A percentile compares a stretch with the other conserved stretches of the same genome.
Conservation (phyloP, 2,113 vertebrate genomes). For the Dasyornis broadbenti region DNA sequence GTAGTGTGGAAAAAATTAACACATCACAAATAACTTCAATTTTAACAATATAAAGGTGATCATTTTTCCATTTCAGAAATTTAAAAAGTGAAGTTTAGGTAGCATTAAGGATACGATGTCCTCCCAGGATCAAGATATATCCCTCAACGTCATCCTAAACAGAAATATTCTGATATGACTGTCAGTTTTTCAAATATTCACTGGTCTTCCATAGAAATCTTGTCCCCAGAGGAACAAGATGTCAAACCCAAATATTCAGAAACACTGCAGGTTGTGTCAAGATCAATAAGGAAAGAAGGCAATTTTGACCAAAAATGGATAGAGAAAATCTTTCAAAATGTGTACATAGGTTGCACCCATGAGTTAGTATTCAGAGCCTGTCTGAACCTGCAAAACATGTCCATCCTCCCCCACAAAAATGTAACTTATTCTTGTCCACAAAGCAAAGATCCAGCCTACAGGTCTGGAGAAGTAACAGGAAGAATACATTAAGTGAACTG, state of each 20-base stretch:
- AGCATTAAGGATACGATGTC: neutral
- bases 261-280: neutral
- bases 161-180: neutral
- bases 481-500: neutral
- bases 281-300: neutral
- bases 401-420: slow-evolving; percentile 43
- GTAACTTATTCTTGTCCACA: slow-evolving; percentile 26
- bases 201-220: neutral
- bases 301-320: neutral
- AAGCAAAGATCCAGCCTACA: neutral
- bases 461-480: neutral
- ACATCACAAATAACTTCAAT: neutral
- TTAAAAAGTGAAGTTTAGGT: neutral
- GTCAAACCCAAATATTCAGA: neutral
- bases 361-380: slow-evolving; percentile 6
- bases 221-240: neutral
- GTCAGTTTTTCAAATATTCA: neutral
- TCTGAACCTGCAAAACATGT: slow-evolving; percentile 26
- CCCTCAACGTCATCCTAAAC: neutral
- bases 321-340: neutral
- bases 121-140: neutral
- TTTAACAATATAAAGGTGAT: neutral
- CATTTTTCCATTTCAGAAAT: neutral
- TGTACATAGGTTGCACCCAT: neutral
- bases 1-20: neutral